Evolutionary conservation across 1,140 invertebrate species (phyloP).

Genomic region (Bombus pascuorum): DNA sequence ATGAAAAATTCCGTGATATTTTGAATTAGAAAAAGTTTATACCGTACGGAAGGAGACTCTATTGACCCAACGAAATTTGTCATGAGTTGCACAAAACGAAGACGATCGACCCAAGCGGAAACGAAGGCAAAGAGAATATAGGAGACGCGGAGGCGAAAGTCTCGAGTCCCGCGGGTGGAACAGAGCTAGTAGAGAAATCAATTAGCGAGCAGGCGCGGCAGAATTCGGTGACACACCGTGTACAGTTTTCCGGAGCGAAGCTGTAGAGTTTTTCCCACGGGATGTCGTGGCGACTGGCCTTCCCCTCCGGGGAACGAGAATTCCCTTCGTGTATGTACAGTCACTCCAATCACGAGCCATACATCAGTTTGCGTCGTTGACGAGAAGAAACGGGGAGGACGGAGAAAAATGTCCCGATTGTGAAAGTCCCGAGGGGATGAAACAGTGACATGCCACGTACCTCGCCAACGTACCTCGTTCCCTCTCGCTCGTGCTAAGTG

Average conservation of each 20-base stretch:
- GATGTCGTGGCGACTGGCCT: constrained; percentile 37
- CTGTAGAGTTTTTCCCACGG: constrained; percentile 60
- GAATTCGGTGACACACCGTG: constrained; percentile 26
- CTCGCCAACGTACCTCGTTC: not conserved
- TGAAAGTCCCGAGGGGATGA: constrained; percentile 71
- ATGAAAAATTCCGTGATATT: not conserved
- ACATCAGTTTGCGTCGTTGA: constrained; percentile 71
- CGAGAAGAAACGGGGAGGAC: constrained; percentile 53
- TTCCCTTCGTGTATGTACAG: constrained; percentile 63
- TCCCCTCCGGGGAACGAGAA: constrained; percentile 41
- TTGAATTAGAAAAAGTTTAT: not conserved
- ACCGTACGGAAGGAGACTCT: not conserved
- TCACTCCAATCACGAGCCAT: constrained; percentile 78
- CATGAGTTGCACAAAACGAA: not conserved
- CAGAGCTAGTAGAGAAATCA: constrained; percentile 19
- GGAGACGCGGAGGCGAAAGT: not conserved
- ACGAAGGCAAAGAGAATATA: not conserved
- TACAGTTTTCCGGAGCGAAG: constrained; percentile 27
- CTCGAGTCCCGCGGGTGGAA: not conserved
- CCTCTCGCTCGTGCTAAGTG: constrained; percentile 53
- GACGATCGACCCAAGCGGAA: not conserved
- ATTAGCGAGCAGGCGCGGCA: constrained; percentile 30
- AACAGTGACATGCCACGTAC: constrained; percentile 38
- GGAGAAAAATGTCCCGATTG: constrained; percentile 67
- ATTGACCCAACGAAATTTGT: not conserved